phyloP scores from a whole-genome alignment of 2,113 vertebrate species.

The Alosa alosa region DNA sequence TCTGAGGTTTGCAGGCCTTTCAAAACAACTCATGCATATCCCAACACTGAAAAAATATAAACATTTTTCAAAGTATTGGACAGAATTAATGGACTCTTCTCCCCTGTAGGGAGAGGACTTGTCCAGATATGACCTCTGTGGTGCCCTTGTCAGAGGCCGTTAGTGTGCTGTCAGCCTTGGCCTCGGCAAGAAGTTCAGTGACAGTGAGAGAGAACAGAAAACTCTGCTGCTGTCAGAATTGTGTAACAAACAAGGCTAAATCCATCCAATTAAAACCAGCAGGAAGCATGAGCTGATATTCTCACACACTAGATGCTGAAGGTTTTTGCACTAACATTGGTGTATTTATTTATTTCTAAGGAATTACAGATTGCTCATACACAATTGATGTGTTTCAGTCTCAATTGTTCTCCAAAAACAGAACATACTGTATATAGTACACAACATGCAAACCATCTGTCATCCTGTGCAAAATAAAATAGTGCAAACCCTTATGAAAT shows the following conservation, averaged over 20 bases:
- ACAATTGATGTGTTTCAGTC: background rate
- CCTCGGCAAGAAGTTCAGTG: conserved; percentile 23
- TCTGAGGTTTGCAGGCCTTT: background rate
- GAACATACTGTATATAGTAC: too few relatives aligned
- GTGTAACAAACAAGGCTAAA: conserved; percentile 37
- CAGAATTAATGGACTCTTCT: conserved; percentile 15
- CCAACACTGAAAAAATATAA: background rate
- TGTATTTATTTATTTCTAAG: background rate
- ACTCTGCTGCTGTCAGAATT: conserved; percentile 29
- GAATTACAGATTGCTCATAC: too few relatives aligned
- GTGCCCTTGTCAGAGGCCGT: conserved; percentile 27
- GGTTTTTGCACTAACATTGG: background rate
- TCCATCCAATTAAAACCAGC: conserved; percentile 8
- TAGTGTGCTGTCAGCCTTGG: conserved; percentile 33
- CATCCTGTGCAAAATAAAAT: too few relatives aligned
- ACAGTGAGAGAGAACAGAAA: conserved; percentile 24
- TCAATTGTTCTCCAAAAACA: too few relatives aligned
- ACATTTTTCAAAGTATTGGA: background rate
- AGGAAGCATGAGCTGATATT: background rate
- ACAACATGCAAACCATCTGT: too few relatives aligned
- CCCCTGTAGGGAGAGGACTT: background rate
- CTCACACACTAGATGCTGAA: background rate
- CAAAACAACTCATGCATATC: conserved; percentile 8
- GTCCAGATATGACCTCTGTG: conserved; percentile 26
- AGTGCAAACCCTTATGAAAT: too few relatives aligned